Conservation (phyloP, 2,888 invertebrate species). For the Campoplex capitator region DNA sequence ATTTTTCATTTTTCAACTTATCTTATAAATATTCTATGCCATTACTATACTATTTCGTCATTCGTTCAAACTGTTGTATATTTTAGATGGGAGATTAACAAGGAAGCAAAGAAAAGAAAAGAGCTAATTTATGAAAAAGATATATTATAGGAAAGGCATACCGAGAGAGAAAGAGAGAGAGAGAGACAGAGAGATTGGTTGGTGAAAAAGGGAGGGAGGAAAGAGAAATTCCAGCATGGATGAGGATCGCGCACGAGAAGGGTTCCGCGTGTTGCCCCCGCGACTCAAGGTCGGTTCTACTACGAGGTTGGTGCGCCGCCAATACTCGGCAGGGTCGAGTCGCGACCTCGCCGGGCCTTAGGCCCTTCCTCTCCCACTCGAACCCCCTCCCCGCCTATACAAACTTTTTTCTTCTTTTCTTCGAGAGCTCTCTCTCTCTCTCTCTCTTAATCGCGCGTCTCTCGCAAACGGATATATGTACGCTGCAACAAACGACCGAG, state of each 20-base stretch:
- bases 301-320: conserved; percentile 79
- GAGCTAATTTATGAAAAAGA: too few species aligned
- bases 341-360: conserved; percentile 83
- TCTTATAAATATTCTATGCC: too few species aligned
- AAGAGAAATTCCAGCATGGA: conserved; percentile 84
- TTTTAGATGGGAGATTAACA: not conserved
- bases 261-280: conserved; percentile 79
- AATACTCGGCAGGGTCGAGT: conserved; percentile 81
- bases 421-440: conserved; percentile 59
- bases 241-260: conserved; percentile 53
- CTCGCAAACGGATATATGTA: conserved; percentile 23
- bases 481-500: not conserved
- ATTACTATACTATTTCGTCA: too few species aligned
- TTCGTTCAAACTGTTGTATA: too few species aligned
- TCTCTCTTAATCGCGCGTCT: conserved; percentile 56
- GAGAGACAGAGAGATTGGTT: conserved; percentile 19
- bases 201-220: conserved; percentile 68
- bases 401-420: conserved; percentile 22
- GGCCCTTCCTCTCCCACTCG: conserved; percentile 70
- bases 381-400: conserved; percentile 2
- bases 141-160: too few species aligned
- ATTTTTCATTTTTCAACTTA: too few species aligned
- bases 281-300: conserved; percentile 85
- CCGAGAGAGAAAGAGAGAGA: conserved; percentile 37
- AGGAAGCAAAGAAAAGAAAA: too few species aligned